These are phyloP conservation scores for Coenonympha glycerion DNA, from an alignment of 2,888 invertebrate species.

Conservation along the genomic window DNA sequence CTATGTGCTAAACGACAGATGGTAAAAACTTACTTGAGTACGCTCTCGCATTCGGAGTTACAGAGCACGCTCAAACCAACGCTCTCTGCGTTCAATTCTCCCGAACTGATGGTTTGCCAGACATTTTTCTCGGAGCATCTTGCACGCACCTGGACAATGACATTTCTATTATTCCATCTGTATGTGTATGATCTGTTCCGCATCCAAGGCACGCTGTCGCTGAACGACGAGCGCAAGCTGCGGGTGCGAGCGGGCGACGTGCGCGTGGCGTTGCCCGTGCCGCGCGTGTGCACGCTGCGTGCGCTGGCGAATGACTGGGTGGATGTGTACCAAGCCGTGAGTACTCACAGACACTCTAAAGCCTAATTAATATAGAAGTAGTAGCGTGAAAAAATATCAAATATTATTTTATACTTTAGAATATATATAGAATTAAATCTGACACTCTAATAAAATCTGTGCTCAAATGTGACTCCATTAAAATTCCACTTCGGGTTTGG, in stretches of 20 bases:
- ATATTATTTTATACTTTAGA: too few species aligned
- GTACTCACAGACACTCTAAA: too few species aligned
- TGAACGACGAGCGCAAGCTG: constrained; percentile 37
- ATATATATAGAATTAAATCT: too few species aligned
- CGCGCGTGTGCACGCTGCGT: constrained; percentile 46
- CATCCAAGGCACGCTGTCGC: constrained; percentile 37
- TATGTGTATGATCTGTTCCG: too few species aligned
- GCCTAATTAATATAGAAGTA: too few species aligned
- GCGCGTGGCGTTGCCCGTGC: constrained; percentile 42
- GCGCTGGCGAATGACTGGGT: constrained; percentile 48
- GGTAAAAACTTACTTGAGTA: constrained; percentile 49
- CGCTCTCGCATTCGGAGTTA: constrained; percentile 43
- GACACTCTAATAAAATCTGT: too few species aligned
- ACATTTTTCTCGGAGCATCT: constrained; percentile 30
- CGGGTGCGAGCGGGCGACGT: constrained; percentile 38
- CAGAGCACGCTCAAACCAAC: constrained; percentile 50
- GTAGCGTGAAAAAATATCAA: too few species aligned
- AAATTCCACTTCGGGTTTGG: too few species aligned
- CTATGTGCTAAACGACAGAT: too few species aligned
- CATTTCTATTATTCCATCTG: too few species aligned
- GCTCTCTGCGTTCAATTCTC: constrained; percentile 45
- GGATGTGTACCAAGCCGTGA: constrained; percentile 34
- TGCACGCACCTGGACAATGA: constrained; percentile 44
- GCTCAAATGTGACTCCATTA: too few species aligned
- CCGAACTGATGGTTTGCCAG: constrained; percentile 48